phyloP scores from a whole-genome alignment of 2,888 invertebrate genomes.

The Lathronympha strigana region DNA sequence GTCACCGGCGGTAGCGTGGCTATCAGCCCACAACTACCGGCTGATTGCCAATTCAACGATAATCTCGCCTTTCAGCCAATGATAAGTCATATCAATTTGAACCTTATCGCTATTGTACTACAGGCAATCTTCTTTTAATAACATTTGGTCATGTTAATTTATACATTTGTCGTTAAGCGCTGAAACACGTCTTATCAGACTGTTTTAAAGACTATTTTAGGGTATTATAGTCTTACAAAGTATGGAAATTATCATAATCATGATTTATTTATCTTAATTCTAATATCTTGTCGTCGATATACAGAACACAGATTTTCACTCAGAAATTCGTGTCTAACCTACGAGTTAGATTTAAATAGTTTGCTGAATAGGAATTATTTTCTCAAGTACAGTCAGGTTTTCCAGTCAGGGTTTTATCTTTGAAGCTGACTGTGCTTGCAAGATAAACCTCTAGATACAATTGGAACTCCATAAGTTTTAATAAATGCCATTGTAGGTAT shows the following conservation, averaged over 20 bases:
- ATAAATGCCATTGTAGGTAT: no score
- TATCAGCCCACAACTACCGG: slow-evolving; percentile 50
- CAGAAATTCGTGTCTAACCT: no score
- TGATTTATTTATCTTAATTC: slow-evolving; percentile 22
- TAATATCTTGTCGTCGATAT: not conserved
- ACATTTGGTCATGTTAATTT: not conserved
- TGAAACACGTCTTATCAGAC: not conserved
- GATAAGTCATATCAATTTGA: slow-evolving; percentile 1
- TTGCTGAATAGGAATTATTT: no score
- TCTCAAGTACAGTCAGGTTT: no score
- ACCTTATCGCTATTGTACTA: not conserved
- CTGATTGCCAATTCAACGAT: slow-evolving; percentile 48
- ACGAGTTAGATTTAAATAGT: no score
- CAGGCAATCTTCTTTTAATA: not conserved
- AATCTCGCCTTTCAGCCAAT: not conserved
- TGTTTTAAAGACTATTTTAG: not conserved
- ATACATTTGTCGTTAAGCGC: not conserved
- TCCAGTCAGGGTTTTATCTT: no score
- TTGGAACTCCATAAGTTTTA: no score
- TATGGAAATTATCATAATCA: slow-evolving; percentile 15
- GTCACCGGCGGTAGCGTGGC: slow-evolving; percentile 45
- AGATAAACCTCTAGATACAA: no score
- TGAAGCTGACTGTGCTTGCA: no score
- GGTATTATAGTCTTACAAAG: not conserved
- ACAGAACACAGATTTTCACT: not conserved